Base-by-base conservation (phyloP, 2,113 vertebrate species). In the Rhynchomys soricoides region DNA sequence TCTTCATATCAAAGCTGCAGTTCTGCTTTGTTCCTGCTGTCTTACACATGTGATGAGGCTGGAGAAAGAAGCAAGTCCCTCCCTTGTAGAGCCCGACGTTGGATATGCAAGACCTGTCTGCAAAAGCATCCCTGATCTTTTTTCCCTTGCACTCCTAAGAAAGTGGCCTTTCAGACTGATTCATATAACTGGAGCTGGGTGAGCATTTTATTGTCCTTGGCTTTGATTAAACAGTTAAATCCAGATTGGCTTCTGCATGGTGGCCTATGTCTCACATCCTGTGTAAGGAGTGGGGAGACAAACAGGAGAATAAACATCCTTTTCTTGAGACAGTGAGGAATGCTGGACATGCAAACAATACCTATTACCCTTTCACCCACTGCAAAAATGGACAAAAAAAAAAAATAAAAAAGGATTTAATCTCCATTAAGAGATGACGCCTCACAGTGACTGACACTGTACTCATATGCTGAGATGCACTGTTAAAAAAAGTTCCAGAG, bases 171-270 rank as follows among this genome's bases (percentile, higher is more conserved):
- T 57, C 66, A 59, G 15, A 43, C 64, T 81, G 85, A 85, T 48
- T 55, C 75, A 31, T 0, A 7, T 57, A 73, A 75, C 22, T 50
- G 37, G 85, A 22, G 71, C 85, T 71, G n/a, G 29, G 52, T 31
- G 71, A 88, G 45, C 37, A 62, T 90, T 37, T 71, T 71, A 75
- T n/a, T 90, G 26, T 87, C n/a, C 89, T 45, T 12, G 68, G 62
- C 34, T 29, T 95, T 96, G 48, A 94, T 97, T 93, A 91, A 96
- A 87, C 86, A 95, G 73, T 74, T 68, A 94, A 93, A 62, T 22
- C 45, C 40, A 86, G 55, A 90, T 86, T 90, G 87, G 78, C 5
- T 75, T 70, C 64, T 40, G 10, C 4, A 37, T 50, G 34, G 73
- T 89, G 34, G 45, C 92, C 15, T 91, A 6, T 52, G 57, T 57